Conservation (phyloP, 2,888 invertebrate genomes). For the Noctua comes region DNA sequence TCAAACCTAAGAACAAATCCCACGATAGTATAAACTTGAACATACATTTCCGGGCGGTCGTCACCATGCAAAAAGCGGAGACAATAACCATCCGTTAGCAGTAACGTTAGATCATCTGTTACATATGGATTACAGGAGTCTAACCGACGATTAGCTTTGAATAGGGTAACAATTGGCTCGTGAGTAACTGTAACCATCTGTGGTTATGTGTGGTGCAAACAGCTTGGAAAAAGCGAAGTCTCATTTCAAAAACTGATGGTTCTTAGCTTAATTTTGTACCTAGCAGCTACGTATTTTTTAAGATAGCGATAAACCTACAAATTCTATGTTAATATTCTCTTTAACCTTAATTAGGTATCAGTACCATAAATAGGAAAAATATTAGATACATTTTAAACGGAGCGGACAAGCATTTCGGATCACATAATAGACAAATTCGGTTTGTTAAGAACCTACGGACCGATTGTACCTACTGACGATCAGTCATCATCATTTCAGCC, state of each 20-base stretch:
- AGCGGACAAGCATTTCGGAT: neutral
- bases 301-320: neutral
- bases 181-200: slow-evolving; percentile 60
- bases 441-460: neutral
- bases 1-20: slow-evolving; percentile 1
- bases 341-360: neutral
- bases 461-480: no score
- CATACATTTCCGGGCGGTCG: slow-evolving; percentile 37
- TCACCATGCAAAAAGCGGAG: slow-evolving; percentile 48
- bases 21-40: neutral
- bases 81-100: slow-evolving; percentile 64
- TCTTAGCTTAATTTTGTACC: neutral
- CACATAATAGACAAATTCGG: neutral
- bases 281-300: neutral
- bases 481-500: no score
- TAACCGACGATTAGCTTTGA: slow-evolving; percentile 65
- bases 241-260: neutral
- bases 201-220: slow-evolving; percentile 22
- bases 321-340: neutral
- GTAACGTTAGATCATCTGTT: slow-evolving; percentile 68
- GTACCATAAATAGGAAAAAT: neutral
- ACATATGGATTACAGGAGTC: slow-evolving; percentile 67
- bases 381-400: neutral
- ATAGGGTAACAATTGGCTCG: slow-evolving; percentile 61
- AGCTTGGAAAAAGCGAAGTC: neutral